Base-by-base conservation (phyloP, 2,888 invertebrate genomes). In the Parnassius apollo region DNA sequence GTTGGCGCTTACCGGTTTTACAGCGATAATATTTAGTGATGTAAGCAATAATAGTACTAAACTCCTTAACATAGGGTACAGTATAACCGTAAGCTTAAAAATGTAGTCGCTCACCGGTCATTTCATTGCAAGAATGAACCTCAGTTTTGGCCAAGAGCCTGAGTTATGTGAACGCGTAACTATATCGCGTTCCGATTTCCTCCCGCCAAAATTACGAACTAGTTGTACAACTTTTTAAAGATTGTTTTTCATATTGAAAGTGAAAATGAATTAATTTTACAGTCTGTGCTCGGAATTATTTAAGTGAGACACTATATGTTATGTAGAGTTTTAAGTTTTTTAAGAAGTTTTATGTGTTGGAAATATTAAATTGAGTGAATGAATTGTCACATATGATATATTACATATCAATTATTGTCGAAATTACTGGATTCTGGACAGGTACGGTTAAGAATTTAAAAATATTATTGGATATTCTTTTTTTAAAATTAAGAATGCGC, bases 131-230 rank as follows among this genome's bases (percentile, higher is more conserved):
- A 51, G 56, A 59, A 54, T n/a, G 46, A 59, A 57, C 57, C 61
- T 66, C 69, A 74, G 74, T 74, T 59, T 69, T 64, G 68, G 68
- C 67, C 67, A 57, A 66, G 61, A 61, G 69, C 66, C 65, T 54
- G 65, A 9, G 8, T 10, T 18, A 53, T 25, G 46, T 46, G 68
- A 68, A 65, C 62, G 71, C 68, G 22, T 61, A 1, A 3, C 12
- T 35, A 10, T 42, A 2, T 22, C 45, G 25, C 22, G 11, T 50
- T 7, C 9, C 22, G 42, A 0, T 42, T 18, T 12, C 12, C 48
- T 59, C 63, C 63, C 63, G 63, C 63, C 63, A 64, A 64, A 64
- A 58, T 59, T 64, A 52, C 63, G 59, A 59, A 64, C 35, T 51
- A 51, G 59, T 59, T 53, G 42, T 25, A 57, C 58, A 58, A 63